A percentile compares a stretch with the other conserved stretches of the same genome.
Conservation (phyloP, 2,888 invertebrate genomes). For the Acrocyrtus sp. region DNA sequence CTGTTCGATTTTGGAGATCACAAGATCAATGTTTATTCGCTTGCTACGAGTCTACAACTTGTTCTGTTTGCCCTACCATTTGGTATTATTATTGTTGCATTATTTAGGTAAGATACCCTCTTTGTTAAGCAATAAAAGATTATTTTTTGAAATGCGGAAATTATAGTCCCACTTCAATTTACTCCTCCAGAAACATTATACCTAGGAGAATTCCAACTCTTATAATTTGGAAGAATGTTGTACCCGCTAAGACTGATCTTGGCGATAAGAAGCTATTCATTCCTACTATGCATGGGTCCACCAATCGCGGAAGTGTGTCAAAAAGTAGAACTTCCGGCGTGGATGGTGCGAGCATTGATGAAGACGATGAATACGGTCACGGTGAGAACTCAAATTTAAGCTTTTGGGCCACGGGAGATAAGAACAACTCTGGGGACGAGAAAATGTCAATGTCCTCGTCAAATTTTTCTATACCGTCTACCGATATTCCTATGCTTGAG, state of each 20-base stretch:
- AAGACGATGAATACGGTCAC: background rate
- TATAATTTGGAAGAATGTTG: conserved; percentile 51
- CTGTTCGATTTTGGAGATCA: conserved; percentile 22
- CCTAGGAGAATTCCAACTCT: conserved; percentile 41
- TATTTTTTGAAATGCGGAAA: too few relatives aligned
- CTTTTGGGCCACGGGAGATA: too few relatives aligned
- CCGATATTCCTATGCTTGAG: conserved; percentile 49
- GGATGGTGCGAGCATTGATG: background rate
- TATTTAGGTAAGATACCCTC: conserved; percentile 50
- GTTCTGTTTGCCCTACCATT: conserved; percentile 31
- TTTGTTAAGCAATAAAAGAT: too few relatives aligned
- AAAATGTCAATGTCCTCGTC: background rate
- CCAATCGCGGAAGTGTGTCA: background rate
- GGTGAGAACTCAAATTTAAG: too few relatives aligned
- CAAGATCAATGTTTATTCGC: conserved; percentile 3
- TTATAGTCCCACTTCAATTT: too few relatives aligned
- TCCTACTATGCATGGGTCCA: too few relatives aligned
- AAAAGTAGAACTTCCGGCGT: background rate
- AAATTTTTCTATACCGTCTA: conserved; percentile 52
- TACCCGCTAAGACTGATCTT: background rate
- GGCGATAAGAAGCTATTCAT: conserved; percentile 23
- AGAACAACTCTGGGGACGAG: background rate
- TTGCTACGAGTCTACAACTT: conserved; percentile 15
- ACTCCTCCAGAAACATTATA: conserved; percentile 31
- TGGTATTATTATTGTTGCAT: conserved; percentile 37